phyloP scores from a whole-genome alignment of 2,797 vertebrate genomes.

The Perdix hodgsoniae region DNA sequence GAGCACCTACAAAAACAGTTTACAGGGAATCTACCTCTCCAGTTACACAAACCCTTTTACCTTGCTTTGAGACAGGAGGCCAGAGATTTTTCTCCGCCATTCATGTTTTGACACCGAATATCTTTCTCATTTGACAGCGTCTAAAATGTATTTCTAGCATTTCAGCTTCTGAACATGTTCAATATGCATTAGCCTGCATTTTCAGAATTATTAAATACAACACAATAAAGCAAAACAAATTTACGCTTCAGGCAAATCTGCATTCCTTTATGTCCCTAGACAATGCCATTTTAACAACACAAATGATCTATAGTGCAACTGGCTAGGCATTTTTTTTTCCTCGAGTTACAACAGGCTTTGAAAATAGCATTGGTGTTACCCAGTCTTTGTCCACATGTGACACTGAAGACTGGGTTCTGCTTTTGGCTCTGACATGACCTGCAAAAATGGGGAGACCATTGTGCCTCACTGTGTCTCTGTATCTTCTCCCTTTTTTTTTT shows the following conservation, averaged over 20 bases:
- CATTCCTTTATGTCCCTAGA: not conserved
- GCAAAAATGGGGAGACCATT: not conserved
- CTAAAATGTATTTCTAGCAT: not conserved
- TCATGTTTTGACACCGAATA: conserved; percentile 54
- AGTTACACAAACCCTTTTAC: not conserved
- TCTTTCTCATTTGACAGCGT: conserved; percentile 33
- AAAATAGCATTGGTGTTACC: not conserved
- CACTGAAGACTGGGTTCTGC: fast-evolving
- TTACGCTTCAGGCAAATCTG: not conserved
- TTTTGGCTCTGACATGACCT: not conserved
- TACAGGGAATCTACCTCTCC: not conserved
- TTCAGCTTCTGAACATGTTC: not conserved
- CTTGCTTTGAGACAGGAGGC: not conserved
- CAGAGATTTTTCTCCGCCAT: conserved; percentile 11
- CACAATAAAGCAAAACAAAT: not conserved
- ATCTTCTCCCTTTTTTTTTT: not conserved
- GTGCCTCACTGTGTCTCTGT: not conserved
- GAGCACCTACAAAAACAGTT: not conserved
- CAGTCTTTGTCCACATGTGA: not conserved
- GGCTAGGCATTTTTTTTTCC: not conserved
- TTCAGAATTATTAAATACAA: not conserved
- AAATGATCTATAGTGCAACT: not conserved
- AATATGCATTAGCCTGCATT: not conserved
- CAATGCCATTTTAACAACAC: not conserved
- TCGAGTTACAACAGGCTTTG: not conserved